phyloP scores from a whole-genome alignment of 1,140 invertebrate species.

The Dysdera silvatica region DNA sequence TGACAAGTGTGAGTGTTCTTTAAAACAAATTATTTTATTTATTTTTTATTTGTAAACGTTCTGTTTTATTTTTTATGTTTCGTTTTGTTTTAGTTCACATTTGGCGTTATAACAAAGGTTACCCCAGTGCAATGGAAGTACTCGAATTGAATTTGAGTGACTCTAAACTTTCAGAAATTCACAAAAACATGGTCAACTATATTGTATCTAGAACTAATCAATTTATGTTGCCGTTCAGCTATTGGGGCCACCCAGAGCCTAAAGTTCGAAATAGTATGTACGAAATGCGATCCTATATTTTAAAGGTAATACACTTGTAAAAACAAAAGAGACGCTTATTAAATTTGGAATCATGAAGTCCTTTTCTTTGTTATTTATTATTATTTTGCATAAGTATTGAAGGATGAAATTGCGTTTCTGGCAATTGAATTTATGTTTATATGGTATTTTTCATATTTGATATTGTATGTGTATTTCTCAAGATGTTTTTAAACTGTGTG shows the following conservation, averaged over 20 bases:
- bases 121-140: constrained; percentile 68
- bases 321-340: no score
- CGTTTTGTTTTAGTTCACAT: constrained; percentile 62
- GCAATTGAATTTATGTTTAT: no score
- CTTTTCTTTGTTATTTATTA: no score
- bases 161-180: constrained; percentile 63
- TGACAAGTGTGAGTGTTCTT: no score
- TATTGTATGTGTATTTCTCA: no score
- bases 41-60: constrained; percentile 7
- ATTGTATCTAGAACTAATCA: constrained; percentile 84
- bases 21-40: background rate
- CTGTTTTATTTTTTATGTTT: background rate
- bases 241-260: constrained; percentile 72
- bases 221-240: constrained; percentile 78
- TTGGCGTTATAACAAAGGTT: constrained; percentile 89
- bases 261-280: constrained; percentile 69
- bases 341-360: no score
- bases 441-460: no score
- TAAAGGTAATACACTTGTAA: no score
- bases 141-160: constrained; percentile 28
- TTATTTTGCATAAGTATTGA: no score
- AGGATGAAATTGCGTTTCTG: no score
- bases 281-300: constrained; percentile 83
- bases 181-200: constrained; percentile 70
- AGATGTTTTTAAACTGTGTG: no score